phyloP scores from a whole-genome alignment of 2,113 vertebrate genomes.

The Bos indicus region DNA sequence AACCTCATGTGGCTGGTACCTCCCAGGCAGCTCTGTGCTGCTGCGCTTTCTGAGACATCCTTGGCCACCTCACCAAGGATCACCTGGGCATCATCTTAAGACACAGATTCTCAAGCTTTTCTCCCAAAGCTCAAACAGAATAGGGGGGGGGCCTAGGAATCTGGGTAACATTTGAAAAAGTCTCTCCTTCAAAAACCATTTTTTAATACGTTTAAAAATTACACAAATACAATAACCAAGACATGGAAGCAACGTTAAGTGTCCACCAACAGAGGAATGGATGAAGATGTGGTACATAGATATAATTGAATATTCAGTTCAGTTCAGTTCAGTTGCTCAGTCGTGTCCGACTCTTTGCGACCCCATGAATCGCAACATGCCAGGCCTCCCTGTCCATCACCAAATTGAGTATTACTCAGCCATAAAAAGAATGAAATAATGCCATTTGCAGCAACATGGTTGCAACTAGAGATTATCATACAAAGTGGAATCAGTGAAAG shows the following conservation, averaged over 20 bases:
- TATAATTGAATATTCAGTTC: not conserved
- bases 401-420: not conserved
- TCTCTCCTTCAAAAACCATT: not conserved
- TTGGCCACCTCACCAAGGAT: too few relatives aligned
- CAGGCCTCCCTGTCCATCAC: too few relatives aligned
- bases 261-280: not conserved
- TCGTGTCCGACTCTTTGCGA: too few relatives aligned
- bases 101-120: not conserved
- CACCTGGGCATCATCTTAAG: not conserved
- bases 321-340: too few relatives aligned
- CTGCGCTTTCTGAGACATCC: fast-evolving
- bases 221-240: not conserved
- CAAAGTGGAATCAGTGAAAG: not conserved
- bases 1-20: not conserved
- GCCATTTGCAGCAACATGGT: not conserved
- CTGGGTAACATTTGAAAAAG: not conserved
- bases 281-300: not conserved
- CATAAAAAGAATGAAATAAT: not conserved
- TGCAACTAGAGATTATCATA: not conserved
- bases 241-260: not conserved
- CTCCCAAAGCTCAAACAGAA: not conserved
- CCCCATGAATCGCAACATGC: too few relatives aligned
- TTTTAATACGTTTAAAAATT: not conserved
- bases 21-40: not conserved
- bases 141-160: not conserved